Conservation (phyloP, 2,797 vertebrate genomes). For the Manis javanica region DNA sequence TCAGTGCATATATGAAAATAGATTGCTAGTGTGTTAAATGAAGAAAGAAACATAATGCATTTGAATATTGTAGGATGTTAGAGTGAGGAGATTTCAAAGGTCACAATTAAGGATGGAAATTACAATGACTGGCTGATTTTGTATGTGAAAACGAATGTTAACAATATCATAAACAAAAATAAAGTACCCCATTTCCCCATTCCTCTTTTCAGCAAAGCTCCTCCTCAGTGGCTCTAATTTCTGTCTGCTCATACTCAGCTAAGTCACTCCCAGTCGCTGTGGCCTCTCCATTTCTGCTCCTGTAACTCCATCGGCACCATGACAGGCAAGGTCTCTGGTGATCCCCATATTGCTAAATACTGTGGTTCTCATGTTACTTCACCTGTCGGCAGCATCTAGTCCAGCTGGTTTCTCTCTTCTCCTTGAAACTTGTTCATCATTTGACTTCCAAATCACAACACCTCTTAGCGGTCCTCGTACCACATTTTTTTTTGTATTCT, state of each 20-base stretch:
- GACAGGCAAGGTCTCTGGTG: neutral
- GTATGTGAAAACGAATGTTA: neutral
- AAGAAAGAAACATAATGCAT: slow-evolving; percentile 9
- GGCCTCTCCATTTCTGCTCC: neutral
- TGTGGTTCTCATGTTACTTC: neutral
- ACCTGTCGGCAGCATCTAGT: neutral
- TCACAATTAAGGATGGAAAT: slow-evolving; percentile 19
- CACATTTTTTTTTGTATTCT: neutral
- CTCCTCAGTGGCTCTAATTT: neutral
- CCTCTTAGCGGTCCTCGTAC: neutral
- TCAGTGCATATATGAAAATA: neutral
- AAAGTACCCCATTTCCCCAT: neutral
- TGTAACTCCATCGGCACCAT: fast-evolving
- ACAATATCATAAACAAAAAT: neutral
- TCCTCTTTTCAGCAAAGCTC: neutral
- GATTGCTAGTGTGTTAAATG: neutral
- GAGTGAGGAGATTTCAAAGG: slow-evolving; percentile 34
- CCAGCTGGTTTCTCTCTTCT: neutral
- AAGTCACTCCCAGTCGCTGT: neutral
- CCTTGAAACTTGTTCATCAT: neutral
- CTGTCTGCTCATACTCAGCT: neutral
- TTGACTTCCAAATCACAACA: neutral
- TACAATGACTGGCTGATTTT: neutral
- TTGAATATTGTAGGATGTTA: neutral
- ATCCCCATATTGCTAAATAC: neutral